Conservation (phyloP, 37 sponge, comb jelly and placozoan genomes). For the Spongia lamella region DNA sequence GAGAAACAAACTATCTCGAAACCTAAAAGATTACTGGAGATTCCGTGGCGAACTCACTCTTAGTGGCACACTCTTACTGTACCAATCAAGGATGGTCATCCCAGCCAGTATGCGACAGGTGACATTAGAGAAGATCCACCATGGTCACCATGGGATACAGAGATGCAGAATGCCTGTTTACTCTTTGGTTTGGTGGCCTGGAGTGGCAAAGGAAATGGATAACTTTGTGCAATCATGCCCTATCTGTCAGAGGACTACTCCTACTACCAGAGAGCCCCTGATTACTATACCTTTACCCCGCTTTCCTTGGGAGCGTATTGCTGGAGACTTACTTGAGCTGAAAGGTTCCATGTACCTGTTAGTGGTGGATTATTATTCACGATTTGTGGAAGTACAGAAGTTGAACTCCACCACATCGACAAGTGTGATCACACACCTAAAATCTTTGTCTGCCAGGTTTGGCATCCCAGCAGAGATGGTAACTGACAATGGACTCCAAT, state of each 20-base stretch:
- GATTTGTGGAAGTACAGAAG: conserved; percentile 1
- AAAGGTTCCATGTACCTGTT: conserved; percentile 1
- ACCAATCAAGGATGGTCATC: neutral
- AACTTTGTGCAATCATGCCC: neutral
- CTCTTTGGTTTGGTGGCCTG: no score
- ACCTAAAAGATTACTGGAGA: conserved; percentile 17
- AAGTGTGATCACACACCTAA: conserved; percentile 9
- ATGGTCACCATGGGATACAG: conserved; percentile 20
- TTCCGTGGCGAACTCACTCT: conserved; percentile 6
- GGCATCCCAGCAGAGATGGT: conserved; percentile 6
- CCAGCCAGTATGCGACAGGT: neutral
- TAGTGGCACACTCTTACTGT: neutral
- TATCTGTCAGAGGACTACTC: no score
- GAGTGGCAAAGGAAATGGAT: neutral
- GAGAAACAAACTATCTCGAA: neutral
- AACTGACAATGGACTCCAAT: neutral
- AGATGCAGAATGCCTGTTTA: neutral
- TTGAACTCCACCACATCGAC: conserved; percentile 13
- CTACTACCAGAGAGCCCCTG: conserved; percentile 6
- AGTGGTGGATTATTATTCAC: no score
- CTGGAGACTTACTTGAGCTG: neutral
- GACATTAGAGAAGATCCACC: conserved; percentile 11
- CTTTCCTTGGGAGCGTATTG: conserved; percentile 22
- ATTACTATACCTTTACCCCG: neutral
- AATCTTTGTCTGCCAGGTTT: conserved; percentile 11